Base-by-base conservation (phyloP, 2,888 invertebrate species). In the Lobophora halterata region DNA sequence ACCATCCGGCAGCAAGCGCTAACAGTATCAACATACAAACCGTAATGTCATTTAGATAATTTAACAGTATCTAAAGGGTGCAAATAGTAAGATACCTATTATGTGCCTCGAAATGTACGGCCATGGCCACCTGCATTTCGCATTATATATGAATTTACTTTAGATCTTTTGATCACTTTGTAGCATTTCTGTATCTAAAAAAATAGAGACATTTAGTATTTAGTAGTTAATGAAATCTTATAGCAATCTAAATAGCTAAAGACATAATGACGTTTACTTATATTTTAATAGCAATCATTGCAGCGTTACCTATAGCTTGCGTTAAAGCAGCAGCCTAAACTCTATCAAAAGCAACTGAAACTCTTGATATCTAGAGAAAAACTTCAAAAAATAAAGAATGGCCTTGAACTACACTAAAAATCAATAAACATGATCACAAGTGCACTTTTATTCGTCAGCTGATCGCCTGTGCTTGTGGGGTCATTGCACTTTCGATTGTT, bases 361-460 rank as follows among this genome's bases (percentile, higher is more conserved):
- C 5, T 2, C 5, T 2, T 14, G 3, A 5, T 5, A 14, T 14
- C 3, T 14, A 3, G 6, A 17, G 5, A 5, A 2, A 6, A 5
- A 6, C n/a, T n/a, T 5, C 5, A 51, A 50, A 49, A 43, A 46
- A 49, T 41, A 57, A 39, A 49, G 39, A 18, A 42, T 65, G 79
- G 75, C 87, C 87, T 87, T 87, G 81, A 80, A 68, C 63, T 45
- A 57, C 54, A 59, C 46, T 50, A 56, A 72, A 79, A 85, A 87
- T 86, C 87, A 74, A 87, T 87, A 80, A 53, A 62, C 62, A 60
- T 57, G 58, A 62, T 60, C 58, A 63, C 86, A 86, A 85, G 87
- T 87, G 86, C 81, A 79, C 70, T 61, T 77, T 80, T 79, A 71
- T 77, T 52, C 65, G 75, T 85, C 87, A 87, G 87, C 87, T 86